Base-by-base conservation (phyloP, 2,888 invertebrate genomes). In the Drosophila testacea region DNA sequence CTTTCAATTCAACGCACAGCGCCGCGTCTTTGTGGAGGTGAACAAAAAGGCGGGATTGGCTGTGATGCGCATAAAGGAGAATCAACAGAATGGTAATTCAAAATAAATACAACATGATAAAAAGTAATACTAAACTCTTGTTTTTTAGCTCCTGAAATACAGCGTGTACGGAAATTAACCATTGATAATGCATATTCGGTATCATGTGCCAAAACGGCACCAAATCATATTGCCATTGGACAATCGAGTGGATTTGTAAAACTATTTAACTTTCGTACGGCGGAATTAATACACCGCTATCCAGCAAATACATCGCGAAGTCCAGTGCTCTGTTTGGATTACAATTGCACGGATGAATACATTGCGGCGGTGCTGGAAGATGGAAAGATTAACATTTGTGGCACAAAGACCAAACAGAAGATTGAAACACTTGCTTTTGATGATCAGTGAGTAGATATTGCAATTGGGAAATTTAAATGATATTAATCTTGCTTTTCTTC, bases 341-440 rank as follows among this genome's bases (percentile, higher is more conserved):
- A 91, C 54, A 93, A 91, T 71, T 85, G 88, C 6, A 90, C 91
- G 0, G 92, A 92, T 77, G 92, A 92, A 59, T 92, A 92, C 54
- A 86, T 93, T 50, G 88, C 92, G 0, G 90, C 91, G 0, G 92
- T 93, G 6, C 88, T 90, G 38, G 92, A 93, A 61, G 90, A 82
- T 68, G 92, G 92, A 7, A 66, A 72, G 28, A 90, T 93, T 4
- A 92, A 90, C 48, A 80, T 92, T 4, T 92, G 89, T 69, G 92
- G 92, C 10, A 89, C 87, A 3, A 91, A 91, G 59, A 92, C 92
- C 1, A 90, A 85, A 57, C 89, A 88, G 2, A 92, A 91, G 76
- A 71, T 91, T 2, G 91, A 92, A 46, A 84, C 90, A 0, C 66
- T 92, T 4, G 88, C 72, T 16, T 74, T 92, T 34, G 92, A 92